Evolutionary conservation across 1,140 invertebrate genomes (phyloP), one percentile per base, ranked within the genome.

Genomic region (Meloidogyne hapla): DNA sequence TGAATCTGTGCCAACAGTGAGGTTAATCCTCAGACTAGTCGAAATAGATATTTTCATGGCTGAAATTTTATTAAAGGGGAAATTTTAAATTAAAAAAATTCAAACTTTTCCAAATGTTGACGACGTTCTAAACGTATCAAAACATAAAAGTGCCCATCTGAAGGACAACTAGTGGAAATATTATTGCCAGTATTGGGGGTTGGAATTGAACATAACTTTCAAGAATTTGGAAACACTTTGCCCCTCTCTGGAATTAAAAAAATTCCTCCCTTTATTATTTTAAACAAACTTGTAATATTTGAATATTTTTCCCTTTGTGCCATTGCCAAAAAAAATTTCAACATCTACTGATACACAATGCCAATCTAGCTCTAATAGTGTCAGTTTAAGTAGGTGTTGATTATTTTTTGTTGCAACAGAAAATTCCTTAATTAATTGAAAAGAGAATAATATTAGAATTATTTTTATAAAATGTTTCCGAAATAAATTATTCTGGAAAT

Each of bases 221-320:
- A 0, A 26, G 15, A 5, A 64, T 56, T 15, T 28, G 21, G 25
- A 73, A 73, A n/a, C 61, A 61, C 33, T 64, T 73, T 33, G 64
- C 71, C 18, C 48, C 23, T 33, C 64, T 73, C 71, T 73, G 68
- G 18, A 68, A 21, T n/a, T 18, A 21, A 23, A 23, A n/a, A n/a
- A n/a, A 62, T 9, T 21, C 13, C 4, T 48, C n/a, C 0, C 6
- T 42, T 10, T 9, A 28, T 33, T 25, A 18, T 38, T n/a, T n/a
- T n/a, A n/a, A n/a, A n/a, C n/a, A n/a, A n/a, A 73, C 71, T 21
- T 73, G 71, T 38, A 73, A 33, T 33, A 73, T 73, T n/a, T 73
- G 56, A 2, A 64, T 40, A 12, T 73, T 56, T 64, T 73, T 73
- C 10, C 48, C 56, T 21, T 56, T 61, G n/a, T 64, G 21, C 71